A percentile compares a stretch with the other conserved stretches of the same genome.
Conservation (phyloP, 2,797 vertebrate species). For the Octomys mimax region DNA sequence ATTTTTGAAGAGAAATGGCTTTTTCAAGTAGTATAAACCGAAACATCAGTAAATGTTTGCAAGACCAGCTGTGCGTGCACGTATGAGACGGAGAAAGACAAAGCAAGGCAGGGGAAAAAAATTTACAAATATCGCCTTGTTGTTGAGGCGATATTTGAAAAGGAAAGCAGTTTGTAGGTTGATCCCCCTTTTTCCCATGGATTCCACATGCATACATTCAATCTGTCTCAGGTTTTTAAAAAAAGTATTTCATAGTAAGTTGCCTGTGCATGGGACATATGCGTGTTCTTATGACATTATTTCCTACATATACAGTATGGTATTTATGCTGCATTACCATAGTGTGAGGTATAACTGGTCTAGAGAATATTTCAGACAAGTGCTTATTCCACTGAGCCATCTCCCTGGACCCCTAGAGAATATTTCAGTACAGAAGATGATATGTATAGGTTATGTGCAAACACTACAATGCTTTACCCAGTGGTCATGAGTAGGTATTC, state of each 20-base stretch:
- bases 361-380: background rate
- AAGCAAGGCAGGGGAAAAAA: too few relatives aligned
- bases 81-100: background rate
- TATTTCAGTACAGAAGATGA: background rate
- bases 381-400: too few relatives aligned
- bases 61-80: background rate
- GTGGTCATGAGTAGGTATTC: background rate
- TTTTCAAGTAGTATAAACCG: background rate
- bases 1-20: constrained; percentile 33
- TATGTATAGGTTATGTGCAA: background rate
- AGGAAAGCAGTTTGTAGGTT: background rate
- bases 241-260: background rate
- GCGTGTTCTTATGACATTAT: background rate
- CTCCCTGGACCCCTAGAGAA: too few relatives aligned
- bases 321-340: background rate
- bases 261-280: background rate
- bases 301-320: background rate
- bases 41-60: background rate
- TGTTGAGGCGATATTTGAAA: background rate
- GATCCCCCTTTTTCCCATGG: background rate
- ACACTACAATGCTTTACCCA: background rate
- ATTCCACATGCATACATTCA: background rate
- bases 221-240: background rate
- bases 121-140: background rate
- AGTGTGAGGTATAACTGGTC: background rate